Evolutionary conservation across 2,888 invertebrate genomes (phyloP).

Genomic region (Hyposoter dolosus): DNA sequence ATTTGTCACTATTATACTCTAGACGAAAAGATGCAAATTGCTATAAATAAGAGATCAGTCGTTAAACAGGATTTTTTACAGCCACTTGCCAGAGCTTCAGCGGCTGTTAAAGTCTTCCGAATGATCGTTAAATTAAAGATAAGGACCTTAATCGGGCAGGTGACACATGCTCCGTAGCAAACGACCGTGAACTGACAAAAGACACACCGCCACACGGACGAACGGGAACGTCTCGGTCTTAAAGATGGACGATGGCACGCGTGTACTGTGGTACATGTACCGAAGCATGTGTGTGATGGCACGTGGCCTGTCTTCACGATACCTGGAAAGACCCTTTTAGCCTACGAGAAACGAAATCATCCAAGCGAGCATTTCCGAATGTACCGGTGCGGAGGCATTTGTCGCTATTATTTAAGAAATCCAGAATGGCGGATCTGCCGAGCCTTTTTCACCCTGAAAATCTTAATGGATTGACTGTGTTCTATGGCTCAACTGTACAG

Average conservation of each 20-base stretch:
- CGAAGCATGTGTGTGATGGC: constrained; percentile 1
- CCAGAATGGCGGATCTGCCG: background rate
- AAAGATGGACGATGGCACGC: constrained; percentile 31
- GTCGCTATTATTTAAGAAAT: too few species aligned
- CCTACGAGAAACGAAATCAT: constrained; percentile 33
- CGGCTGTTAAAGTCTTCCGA: constrained; percentile 15
- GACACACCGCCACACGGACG: constrained; percentile 11
- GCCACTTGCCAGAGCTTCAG: background rate
- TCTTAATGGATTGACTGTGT: background rate
- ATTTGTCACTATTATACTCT: constrained; percentile 8
- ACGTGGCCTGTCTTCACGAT: constrained; percentile 49
- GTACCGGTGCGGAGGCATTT: background rate
- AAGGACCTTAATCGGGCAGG: constrained; percentile 49
- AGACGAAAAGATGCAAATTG: background rate
- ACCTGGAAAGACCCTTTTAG: constrained; percentile 36
- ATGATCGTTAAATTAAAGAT: constrained; percentile 30
- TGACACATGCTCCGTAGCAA: constrained; percentile 43
- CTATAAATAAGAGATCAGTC: constrained; percentile 7
- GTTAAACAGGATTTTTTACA: constrained; percentile 20
- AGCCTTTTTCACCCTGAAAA: background rate
- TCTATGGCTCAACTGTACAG: background rate
- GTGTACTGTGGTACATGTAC: constrained; percentile 18
- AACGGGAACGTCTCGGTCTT: constrained; percentile 29
- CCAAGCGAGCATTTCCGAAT: constrained; percentile 39
- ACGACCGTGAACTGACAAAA: constrained; percentile 31